phyloP scores from a whole-genome alignment of 1,140 invertebrate species.

The Drosophila gunungcola region DNA sequence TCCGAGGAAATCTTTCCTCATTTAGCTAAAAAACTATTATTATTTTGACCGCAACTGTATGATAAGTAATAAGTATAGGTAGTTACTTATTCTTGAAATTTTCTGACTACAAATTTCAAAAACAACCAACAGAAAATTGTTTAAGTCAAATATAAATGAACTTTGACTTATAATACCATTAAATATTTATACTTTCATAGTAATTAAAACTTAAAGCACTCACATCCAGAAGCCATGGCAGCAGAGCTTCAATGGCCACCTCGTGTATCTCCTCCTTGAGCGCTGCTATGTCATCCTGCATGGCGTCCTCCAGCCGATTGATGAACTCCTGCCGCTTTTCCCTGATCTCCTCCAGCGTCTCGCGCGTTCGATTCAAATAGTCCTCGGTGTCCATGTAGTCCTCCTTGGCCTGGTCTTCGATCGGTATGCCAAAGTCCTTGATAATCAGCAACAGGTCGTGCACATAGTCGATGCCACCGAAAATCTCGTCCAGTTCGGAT shows the following conservation, averaged over 20 bases:
- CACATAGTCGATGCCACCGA: slow-evolving; percentile 88
- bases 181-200: too few relatives aligned
- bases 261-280: slow-evolving; percentile 86
- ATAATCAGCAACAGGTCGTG: slow-evolving; percentile 91
- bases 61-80: too few relatives aligned
- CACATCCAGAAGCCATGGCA: slow-evolving; percentile 67
- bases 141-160: too few relatives aligned
- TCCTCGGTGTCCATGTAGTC: slow-evolving; percentile 87
- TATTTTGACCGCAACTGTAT: too few relatives aligned
- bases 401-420: slow-evolving; percentile 87
- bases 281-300: slow-evolving; percentile 86
- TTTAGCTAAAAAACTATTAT: too few relatives aligned
- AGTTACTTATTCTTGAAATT: too few relatives aligned
- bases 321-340: slow-evolving; percentile 86
- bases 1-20: too few relatives aligned
- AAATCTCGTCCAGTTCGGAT: slow-evolving; percentile 87
- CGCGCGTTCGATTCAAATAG: slow-evolving; percentile 85
- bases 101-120: too few relatives aligned
- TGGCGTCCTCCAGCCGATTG: slow-evolving; percentile 85
- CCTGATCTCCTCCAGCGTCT: slow-evolving; percentile 81
- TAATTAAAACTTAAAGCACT: slow-evolving; percentile 9
- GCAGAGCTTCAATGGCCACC: slow-evolving; percentile 84
- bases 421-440: slow-evolving; percentile 89
- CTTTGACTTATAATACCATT: too few relatives aligned
- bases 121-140: too few relatives aligned